Conservation (phyloP, 2,113 vertebrate genomes). For the Cololabis saira region DNA sequence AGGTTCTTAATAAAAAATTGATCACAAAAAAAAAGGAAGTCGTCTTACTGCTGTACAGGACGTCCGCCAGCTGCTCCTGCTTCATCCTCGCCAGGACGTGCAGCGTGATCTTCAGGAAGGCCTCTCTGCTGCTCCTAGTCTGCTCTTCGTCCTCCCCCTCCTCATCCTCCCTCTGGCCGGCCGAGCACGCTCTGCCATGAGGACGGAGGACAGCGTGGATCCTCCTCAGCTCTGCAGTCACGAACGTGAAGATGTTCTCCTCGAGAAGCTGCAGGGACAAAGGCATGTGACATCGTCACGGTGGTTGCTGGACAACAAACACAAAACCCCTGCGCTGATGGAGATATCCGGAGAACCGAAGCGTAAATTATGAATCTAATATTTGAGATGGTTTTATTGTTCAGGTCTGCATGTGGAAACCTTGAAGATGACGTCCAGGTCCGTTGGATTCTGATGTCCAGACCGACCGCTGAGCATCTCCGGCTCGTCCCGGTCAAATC, state of each 20-base stretch:
- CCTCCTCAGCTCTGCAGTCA: not conserved
- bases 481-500: not conserved
- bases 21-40: too few species aligned
- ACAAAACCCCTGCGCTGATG: too few species aligned
- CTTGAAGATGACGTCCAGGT: not conserved
- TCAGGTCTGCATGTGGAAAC: not conserved
- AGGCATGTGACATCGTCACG: too few species aligned
- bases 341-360: too few species aligned
- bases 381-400: too few species aligned
- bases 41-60: constrained; percentile 4
- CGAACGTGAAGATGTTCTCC: not conserved
- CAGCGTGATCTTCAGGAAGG: not conserved
- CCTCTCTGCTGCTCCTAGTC: not conserved
- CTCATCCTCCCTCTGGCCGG: not conserved
- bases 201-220: not conserved
- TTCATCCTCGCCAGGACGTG: not conserved
- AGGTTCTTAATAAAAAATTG: too few species aligned
- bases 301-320: too few species aligned
- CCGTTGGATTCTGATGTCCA: not conserved
- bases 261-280: constrained; percentile 9
- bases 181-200: not conserved
- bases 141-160: constrained; percentile 1
- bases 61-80: not conserved
- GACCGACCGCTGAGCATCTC: not conserved
- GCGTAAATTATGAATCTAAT: too few species aligned